A percentile compares a stretch with the other conserved stretches of the same genome.
Conservation (phyloP, 2,888 invertebrate species). For the Villa cingulata region DNA sequence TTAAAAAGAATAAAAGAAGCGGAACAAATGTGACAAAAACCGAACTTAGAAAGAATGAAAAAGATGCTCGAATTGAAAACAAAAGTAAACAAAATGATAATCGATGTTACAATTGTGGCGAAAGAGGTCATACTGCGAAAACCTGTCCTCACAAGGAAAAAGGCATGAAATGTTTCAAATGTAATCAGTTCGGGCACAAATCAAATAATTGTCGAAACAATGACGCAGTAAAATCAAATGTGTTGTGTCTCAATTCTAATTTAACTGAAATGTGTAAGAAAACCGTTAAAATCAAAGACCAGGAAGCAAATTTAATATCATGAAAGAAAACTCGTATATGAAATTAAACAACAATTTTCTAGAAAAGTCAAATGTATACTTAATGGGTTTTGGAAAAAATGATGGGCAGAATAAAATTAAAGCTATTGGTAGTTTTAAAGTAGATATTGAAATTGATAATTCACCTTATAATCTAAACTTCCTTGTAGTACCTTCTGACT, state of each 20-base stretch:
- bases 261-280: neutral
- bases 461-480: neutral
- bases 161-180: slow-evolving; percentile 24
- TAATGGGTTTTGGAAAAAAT: neutral
- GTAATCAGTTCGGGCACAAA: slow-evolving; percentile 21
- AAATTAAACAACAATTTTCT: neutral
- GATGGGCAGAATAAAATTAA: neutral
- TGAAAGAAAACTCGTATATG: neutral
- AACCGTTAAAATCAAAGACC: neutral
- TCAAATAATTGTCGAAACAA: neutral
- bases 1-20: neutral
- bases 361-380: neutral
- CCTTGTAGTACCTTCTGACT: neutral
- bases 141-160: slow-evolving; percentile 11
- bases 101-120: slow-evolving; percentile 12
- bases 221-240: neutral
- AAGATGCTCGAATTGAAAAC: neutral
- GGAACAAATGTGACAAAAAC: neutral
- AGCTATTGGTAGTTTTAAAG: slow-evolving; percentile 3
- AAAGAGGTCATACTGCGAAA: slow-evolving; percentile 2
- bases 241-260: neutral
- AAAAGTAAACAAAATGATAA: neutral
- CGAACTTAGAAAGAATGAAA: neutral
- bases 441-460: slow-evolving; percentile 5
- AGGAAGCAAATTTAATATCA: neutral